Conservation (phyloP, 2,888 invertebrate species). For the Byasa hedistus region DNA sequence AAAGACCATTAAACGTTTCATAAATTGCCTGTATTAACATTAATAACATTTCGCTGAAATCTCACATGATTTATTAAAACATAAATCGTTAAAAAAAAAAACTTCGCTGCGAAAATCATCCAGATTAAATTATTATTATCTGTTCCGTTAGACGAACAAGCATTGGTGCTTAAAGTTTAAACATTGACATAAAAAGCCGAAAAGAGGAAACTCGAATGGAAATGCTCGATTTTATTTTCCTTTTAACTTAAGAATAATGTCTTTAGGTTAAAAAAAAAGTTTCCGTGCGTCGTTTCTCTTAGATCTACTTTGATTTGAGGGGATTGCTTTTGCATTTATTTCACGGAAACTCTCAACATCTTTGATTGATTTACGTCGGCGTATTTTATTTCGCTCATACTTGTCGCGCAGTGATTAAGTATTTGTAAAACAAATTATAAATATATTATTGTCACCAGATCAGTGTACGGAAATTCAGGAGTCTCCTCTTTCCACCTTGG, state of each 20-base stretch:
- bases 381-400: slow-evolving; percentile 1
- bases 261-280: not conserved
- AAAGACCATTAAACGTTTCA: not conserved
- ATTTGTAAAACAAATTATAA: too few relatives aligned
- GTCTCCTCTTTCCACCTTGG: too few relatives aligned
- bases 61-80: not conserved
- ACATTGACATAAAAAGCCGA: not conserved
- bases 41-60: slow-evolving; percentile 1
- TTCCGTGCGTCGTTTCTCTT: slow-evolving; percentile 6
- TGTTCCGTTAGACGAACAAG: not conserved
- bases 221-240: not conserved
- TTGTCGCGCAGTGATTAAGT: not conserved
- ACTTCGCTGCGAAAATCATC: too few relatives aligned
- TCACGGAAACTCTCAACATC: slow-evolving; percentile 4
- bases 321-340: slow-evolving; percentile 18
- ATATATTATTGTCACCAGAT: too few relatives aligned
- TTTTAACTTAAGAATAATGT: not conserved
- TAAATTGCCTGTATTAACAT: not conserved
- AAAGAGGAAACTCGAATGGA: not conserved
- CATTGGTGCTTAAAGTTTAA: not conserved
- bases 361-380: slow-evolving; percentile 11
- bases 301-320: slow-evolving; percentile 14
- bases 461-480: too few relatives aligned
- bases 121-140: too few relatives aligned
- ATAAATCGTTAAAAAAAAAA: not conserved